Percentiles rank a stretch among this genome's conserved stretches.
phyloP scores from a whole-genome alignment of 2,888 invertebrate species.

The Pseudoips prasinana region DNA sequence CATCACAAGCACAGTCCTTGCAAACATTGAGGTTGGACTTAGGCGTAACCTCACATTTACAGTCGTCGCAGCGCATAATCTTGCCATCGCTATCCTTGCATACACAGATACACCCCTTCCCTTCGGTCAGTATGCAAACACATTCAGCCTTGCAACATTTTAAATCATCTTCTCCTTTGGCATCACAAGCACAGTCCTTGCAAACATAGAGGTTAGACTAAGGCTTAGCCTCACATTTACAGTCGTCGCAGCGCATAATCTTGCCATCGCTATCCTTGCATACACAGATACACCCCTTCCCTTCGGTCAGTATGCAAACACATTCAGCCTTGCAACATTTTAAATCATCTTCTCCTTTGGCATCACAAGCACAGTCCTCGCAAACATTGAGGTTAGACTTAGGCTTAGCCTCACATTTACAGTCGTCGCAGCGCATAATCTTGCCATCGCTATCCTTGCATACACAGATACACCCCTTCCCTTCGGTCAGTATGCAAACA shows the following conservation, averaged over 20 bases:
- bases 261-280: conserved; percentile 15
- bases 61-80: no score
- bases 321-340: conserved; percentile 22
- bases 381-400: background rate
- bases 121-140: no score
- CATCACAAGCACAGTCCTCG: conserved; percentile 24
- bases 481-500: conserved; percentile 35
- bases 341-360: background rate
- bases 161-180: no score
- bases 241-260: conserved; percentile 15
- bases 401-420: conserved; percentile 2
- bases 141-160: no score
- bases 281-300: conserved; percentile 17
- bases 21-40: no score
- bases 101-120: no score
- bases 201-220: no score
- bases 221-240: background rate
- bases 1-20: conserved; percentile 10
- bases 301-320: conserved; percentile 36
- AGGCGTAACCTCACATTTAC: no score
- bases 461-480: conserved; percentile 17
- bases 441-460: conserved; percentile 14
- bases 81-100: no score
- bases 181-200: no score
- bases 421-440: conserved; percentile 15